Percentiles rank a stretch among this genome's conserved stretches.
These are phyloP conservation scores for Proisotoma minuta DNA, from an alignment of 2,888 invertebrate genomes.

Conservation along the genomic window DNA sequence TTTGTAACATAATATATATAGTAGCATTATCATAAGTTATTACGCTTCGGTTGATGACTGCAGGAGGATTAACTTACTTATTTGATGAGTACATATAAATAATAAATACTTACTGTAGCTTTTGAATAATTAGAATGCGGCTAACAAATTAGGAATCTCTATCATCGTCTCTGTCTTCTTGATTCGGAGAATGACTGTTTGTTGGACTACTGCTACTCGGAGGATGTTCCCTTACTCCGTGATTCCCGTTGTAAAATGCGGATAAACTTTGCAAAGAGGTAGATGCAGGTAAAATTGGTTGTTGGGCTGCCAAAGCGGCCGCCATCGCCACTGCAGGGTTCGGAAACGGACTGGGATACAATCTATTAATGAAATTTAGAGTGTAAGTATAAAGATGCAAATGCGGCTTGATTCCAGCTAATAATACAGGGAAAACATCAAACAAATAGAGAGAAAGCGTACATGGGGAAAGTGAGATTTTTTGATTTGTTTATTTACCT, in stretches of 20 bases:
- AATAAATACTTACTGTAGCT: too few species aligned
- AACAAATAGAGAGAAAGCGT: neutral
- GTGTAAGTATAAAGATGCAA: neutral
- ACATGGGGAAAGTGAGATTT: too few species aligned
- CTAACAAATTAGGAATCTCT: slow-evolving; percentile 28
- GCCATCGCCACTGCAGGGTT: slow-evolving; percentile 46
- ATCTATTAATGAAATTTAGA: slow-evolving; percentile 29
- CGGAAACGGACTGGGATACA: slow-evolving; percentile 46
- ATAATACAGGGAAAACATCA: neutral
- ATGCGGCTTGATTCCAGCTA: neutral
- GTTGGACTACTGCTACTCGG: slow-evolving; percentile 42
- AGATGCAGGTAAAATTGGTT: slow-evolving; percentile 43
- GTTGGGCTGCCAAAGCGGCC: slow-evolving; percentile 42
- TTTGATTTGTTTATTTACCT: slow-evolving; percentile 53
- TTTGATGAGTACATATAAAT: too few species aligned
- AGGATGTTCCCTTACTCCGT: slow-evolving; percentile 24
- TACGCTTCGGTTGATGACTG: too few species aligned
- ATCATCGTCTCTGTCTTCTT: slow-evolving; percentile 45
- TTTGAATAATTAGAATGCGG: neutral
- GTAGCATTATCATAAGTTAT: too few species aligned
- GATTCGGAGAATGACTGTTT: slow-evolving; percentile 45
- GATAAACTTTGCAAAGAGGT: slow-evolving; percentile 46
- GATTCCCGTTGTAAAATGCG: slow-evolving; percentile 45
- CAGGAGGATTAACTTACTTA: too few species aligned
- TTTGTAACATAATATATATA: too few species aligned